These are phyloP conservation scores for Drymodes brunneopygia DNA, from an alignment of 2,113 vertebrate species.

Conservation along the genomic window DNA sequence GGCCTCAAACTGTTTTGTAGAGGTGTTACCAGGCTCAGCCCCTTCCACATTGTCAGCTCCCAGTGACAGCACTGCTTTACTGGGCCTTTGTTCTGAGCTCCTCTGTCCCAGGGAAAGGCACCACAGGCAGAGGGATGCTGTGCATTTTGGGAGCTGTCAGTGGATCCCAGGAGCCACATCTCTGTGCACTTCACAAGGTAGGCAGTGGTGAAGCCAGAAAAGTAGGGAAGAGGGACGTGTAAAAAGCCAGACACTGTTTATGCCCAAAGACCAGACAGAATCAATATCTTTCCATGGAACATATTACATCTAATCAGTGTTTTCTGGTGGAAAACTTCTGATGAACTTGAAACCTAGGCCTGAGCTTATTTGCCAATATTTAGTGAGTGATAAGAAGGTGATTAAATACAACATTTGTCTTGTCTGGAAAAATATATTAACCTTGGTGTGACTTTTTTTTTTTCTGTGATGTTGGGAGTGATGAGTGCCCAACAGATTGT, in stretches of 20 bases:
- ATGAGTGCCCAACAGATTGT: background rate
- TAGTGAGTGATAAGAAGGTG: slow-evolving; percentile 10
- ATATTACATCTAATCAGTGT: background rate
- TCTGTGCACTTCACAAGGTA: background rate
- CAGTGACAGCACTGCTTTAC: background rate
- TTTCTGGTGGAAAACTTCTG: slow-evolving; percentile 5
- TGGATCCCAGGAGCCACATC: background rate
- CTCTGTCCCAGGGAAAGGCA: background rate
- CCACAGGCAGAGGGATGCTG: background rate
- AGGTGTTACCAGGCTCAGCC: background rate
- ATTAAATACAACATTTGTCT: slow-evolving; percentile 2
- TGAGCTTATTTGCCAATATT: slow-evolving; percentile 25
- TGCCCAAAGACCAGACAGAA: slow-evolving; percentile 4
- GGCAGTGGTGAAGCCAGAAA: background rate
- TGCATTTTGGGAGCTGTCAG: background rate
- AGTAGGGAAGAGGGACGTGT: background rate
- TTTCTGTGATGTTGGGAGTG: background rate
- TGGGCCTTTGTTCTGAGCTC: background rate
- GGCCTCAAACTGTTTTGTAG: background rate
- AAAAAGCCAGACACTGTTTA: background rate
- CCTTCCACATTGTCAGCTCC: background rate
- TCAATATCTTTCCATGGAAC: background rate
- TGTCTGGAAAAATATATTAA: background rate
- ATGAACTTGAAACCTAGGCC: background rate
- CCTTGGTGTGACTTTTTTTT: background rate